Conservation (phyloP, 2,113 vertebrate species). For the Lates calcarifer region DNA sequence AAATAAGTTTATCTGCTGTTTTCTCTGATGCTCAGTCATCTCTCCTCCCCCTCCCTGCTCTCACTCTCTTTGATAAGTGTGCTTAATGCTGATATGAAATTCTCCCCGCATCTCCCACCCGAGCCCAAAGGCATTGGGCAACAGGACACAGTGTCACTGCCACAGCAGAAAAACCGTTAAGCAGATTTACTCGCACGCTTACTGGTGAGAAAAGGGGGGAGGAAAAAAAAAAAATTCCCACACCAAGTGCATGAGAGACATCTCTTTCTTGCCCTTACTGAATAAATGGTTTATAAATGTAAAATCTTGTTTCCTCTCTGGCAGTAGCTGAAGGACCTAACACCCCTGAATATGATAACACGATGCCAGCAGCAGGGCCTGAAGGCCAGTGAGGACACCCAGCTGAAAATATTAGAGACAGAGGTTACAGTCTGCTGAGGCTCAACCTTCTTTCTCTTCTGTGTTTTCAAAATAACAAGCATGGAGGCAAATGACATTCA, state of each 20-base stretch:
- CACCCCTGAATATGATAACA: conserved; percentile 32
- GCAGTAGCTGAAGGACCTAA: conserved; percentile 61
- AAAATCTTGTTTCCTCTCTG: conserved; percentile 74
- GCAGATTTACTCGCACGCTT: conserved; percentile 81
- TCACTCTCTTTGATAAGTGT: conserved; percentile 71
- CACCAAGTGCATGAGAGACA: conserved; percentile 60
- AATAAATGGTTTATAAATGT: conserved; percentile 83
- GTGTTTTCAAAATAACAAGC: conserved; percentile 31
- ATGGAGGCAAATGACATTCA: conserved; percentile 24
- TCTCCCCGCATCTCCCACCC: conserved; percentile 68
- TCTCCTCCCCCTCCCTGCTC: neutral
- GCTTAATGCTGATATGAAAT: conserved; percentile 82
- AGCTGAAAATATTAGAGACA: conserved; percentile 32
- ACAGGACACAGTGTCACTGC: conserved; percentile 80
- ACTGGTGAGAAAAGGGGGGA: conserved; percentile 49
- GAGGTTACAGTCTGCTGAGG: conserved; percentile 15
- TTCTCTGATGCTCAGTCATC: conserved; percentile 30
- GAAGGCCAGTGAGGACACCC: conserved; percentile 59
- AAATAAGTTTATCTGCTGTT: conserved; percentile 46
- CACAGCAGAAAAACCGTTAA: conserved; percentile 79
- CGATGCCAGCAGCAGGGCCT: conserved; percentile 42
- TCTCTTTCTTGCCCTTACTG: conserved; percentile 72
- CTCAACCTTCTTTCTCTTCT: conserved; percentile 26
- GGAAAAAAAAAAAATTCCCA: conserved; percentile 10
- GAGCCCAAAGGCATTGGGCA: conserved; percentile 78